Base-by-base conservation (phyloP, 2,113 vertebrate genomes). In the Lycocorax pyrrhopterus region DNA sequence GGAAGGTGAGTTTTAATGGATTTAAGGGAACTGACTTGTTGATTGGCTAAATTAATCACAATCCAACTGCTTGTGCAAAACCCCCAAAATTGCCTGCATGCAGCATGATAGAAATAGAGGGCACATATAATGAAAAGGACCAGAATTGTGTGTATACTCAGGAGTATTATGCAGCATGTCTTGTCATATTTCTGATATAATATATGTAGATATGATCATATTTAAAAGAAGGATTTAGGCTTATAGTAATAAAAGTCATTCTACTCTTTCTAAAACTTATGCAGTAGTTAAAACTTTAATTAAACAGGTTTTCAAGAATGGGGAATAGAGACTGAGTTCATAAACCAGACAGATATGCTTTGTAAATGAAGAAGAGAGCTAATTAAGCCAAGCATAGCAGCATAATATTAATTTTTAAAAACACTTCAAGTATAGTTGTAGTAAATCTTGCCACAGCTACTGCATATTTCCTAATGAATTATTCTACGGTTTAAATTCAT, bases 381-480 rank as follows among this genome's bases (percentile, higher is more conserved):
- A 98, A 98, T 98, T 98, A 98, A 97, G 85, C 71, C 95, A 97
- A 98, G 89, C 96, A 96, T 81, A 95, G 74, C 85, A 94, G 93
- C 90, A 97, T 97, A 96, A 92, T 97, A 98, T 98, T 98, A 98
- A 98, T 98, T 98, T 98, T 98, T 97, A 90, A 97, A 97, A 98
- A 91, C 58, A 94, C 92, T 97, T 95, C 85, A 89, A 97, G 82
- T 76, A 20, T 97, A 96, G 97, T 97, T 97, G 96, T 97, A 96
- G 79, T 97, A 98, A 98, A 97, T 97, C 96, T 97, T 96, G 68
- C 95, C 83, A 77, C 62, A 96, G 90, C 92, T 96, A 55, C 75
- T 97, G 76, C 46, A 3, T 97, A 86, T 97, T 97, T 98, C 89
- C 92, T 97, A 97, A 95, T 96, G 95, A 97, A 93, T 97, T 97